phyloP scores from a whole-genome alignment of 1,140 invertebrate genomes.

The Phymorhynchus buccinoides region DNA sequence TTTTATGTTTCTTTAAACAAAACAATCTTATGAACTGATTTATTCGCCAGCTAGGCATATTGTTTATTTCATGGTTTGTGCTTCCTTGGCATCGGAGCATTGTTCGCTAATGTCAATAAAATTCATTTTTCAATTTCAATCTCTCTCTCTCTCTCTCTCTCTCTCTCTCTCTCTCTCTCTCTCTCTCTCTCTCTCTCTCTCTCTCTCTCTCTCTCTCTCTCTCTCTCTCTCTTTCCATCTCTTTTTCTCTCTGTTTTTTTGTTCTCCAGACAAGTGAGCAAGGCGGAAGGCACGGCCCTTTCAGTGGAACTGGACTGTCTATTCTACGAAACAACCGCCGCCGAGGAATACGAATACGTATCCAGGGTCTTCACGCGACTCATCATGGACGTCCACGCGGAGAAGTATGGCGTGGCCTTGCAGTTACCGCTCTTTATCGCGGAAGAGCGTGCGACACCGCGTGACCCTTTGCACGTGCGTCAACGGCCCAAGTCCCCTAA shows the following conservation, averaged over 20 bases:
- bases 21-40: too few species aligned
- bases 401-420: slow-evolving; percentile 60
- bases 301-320: slow-evolving; percentile 67
- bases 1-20: too few species aligned
- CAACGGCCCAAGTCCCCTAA: slow-evolving; percentile 62
- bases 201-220: too few species aligned
- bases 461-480: slow-evolving; percentile 48
- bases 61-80: too few species aligned
- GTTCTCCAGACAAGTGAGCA: slow-evolving; percentile 69
- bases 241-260: too few species aligned
- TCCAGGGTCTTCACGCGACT: slow-evolving; percentile 70
- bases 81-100: too few species aligned
- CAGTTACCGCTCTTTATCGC: slow-evolving; percentile 67
- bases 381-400: slow-evolving; percentile 65
- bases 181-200: not conserved
- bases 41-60: too few species aligned
- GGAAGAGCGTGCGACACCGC: slow-evolving; percentile 57
- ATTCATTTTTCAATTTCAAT: too few species aligned
- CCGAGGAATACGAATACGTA: slow-evolving; percentile 72
- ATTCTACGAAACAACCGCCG: slow-evolving; percentile 72
- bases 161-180: not conserved
- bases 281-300: slow-evolving; percentile 66
- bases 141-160: slow-evolving; percentile 23
- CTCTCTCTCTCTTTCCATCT: too few species aligned
- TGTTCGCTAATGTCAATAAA: too few species aligned